Evolutionary conservation across 2,797 vertebrate species (phyloP).

Genomic region (Sciaenops ocellatus): DNA sequence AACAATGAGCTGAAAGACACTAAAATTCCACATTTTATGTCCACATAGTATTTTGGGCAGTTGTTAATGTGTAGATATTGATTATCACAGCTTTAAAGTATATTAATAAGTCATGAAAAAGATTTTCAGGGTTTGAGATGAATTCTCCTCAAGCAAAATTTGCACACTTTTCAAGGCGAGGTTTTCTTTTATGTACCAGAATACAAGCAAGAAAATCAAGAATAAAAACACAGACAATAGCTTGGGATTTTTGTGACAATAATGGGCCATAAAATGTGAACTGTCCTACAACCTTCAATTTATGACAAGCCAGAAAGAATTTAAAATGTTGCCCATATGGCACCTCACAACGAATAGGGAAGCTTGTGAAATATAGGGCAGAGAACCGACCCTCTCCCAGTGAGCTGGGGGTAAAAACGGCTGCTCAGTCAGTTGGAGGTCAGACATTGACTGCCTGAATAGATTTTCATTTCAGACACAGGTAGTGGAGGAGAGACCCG

Average conservation of each 20-base stretch:
- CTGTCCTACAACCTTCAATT: slow-evolving; percentile 23
- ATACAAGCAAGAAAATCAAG: neutral
- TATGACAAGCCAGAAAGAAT: slow-evolving; percentile 17
- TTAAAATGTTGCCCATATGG: slow-evolving; percentile 13
- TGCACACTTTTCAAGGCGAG: neutral
- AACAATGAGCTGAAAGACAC: neutral
- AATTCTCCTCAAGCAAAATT: neutral
- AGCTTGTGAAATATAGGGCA: slow-evolving; percentile 59
- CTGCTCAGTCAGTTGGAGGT: slow-evolving; percentile 68
- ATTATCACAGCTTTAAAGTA: neutral
- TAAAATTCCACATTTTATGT: neutral
- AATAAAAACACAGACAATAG: neutral
- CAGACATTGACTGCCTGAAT: slow-evolving; percentile 56
- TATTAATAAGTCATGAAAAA: too few relatives aligned
- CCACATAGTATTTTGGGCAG: too few relatives aligned
- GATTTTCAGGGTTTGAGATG: neutral
- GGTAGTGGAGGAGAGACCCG: slow-evolving; percentile 32
- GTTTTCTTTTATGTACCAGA: neutral
- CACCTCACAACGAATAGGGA: neutral
- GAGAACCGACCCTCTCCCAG: slow-evolving; percentile 23
- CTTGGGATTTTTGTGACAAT: neutral
- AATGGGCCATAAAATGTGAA: slow-evolving; percentile 7
- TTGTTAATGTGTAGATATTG: too few relatives aligned
- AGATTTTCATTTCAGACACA: slow-evolving; percentile 62
- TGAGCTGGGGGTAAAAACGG: slow-evolving; percentile 54